Conservation (phyloP, 2,888 invertebrate species). For the Pseudeuparius sepicola region DNA sequence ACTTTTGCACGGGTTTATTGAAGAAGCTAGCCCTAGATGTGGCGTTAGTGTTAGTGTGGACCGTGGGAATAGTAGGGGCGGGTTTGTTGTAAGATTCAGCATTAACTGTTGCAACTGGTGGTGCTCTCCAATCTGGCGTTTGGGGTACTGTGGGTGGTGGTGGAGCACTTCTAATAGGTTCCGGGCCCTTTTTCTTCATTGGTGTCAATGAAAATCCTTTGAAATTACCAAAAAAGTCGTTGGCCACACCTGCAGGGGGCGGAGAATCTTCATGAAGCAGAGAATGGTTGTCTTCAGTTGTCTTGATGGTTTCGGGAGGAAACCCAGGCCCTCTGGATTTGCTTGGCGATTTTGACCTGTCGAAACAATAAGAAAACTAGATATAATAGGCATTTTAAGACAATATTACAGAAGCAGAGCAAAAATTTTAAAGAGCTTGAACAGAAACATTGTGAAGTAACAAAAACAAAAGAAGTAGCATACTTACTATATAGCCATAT, state of each 20-base stretch:
- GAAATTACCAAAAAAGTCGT: slow-evolving; percentile 74
- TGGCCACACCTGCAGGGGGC: slow-evolving; percentile 28
- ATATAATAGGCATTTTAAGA: no score
- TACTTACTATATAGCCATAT: no score
- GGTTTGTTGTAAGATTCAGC: slow-evolving; percentile 18
- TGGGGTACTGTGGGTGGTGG: slow-evolving; percentile 46
- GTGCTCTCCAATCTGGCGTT: slow-evolving; percentile 11
- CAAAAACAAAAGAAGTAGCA: no score
- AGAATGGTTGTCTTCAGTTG: slow-evolving; percentile 62
- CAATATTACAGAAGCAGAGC: no score
- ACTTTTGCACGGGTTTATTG: slow-evolving; percentile 28
- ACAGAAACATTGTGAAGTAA: no score
- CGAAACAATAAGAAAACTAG: slow-evolving; percentile 22
- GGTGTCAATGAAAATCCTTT: slow-evolving; percentile 72
- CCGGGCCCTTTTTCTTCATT: slow-evolving; percentile 40
- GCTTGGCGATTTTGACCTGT: slow-evolving; percentile 36
- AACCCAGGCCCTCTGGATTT: slow-evolving; percentile 34
- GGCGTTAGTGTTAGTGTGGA: slow-evolving; percentile 29
- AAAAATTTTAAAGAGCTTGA: no score
- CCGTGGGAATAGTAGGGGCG: slow-evolving; percentile 23
- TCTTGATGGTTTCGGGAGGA: slow-evolving; percentile 39
- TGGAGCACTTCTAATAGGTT: slow-evolving; percentile 48
- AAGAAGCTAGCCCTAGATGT: slow-evolving; percentile 23
- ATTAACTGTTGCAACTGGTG: slow-evolving; percentile 2
- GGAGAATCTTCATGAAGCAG: slow-evolving; percentile 40